phyloP scores from a whole-genome alignment of 1,140 invertebrate species.

The Ceratoteleas bidentatus region DNA sequence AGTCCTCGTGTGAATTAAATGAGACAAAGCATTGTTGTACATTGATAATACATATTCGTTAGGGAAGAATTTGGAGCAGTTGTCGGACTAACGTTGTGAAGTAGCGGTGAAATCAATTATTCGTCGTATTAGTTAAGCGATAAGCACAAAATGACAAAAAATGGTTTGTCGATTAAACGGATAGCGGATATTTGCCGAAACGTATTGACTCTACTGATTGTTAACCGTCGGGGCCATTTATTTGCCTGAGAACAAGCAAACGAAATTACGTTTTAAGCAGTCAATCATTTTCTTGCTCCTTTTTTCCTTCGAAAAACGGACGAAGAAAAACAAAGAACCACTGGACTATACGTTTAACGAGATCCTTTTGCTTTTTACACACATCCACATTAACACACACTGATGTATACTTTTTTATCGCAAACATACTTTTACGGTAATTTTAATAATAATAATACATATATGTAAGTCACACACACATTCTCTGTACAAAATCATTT shows the following conservation, averaged over 20 bases:
- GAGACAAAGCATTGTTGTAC: neutral
- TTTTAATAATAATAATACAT: constrained; percentile 47
- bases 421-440: constrained; percentile 22
- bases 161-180: constrained; percentile 10
- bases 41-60: neutral
- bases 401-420: constrained; percentile 41
- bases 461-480: constrained; percentile 22
- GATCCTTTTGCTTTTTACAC: constrained; percentile 47
- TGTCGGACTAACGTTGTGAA: neutral
- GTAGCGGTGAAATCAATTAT: constrained; percentile 13
- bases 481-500: constrained; percentile 60
- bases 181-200: constrained; percentile 30
- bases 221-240: constrained; percentile 6
- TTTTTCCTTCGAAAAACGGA: constrained; percentile 12
- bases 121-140: constrained; percentile 13
- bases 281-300: constrained; percentile 4
- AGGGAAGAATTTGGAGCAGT: neutral
- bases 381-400: constrained; percentile 7
- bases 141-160: constrained; percentile 32
- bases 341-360: constrained; percentile 16
- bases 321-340: constrained; percentile 7
- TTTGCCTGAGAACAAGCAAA: constrained; percentile 8
- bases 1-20: neutral
- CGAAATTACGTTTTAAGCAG: constrained; percentile 19
- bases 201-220: constrained; percentile 18